phyloP scores from a whole-genome alignment of 23 tunicate genomes.

The Clavelina lepadiformis region DNA sequence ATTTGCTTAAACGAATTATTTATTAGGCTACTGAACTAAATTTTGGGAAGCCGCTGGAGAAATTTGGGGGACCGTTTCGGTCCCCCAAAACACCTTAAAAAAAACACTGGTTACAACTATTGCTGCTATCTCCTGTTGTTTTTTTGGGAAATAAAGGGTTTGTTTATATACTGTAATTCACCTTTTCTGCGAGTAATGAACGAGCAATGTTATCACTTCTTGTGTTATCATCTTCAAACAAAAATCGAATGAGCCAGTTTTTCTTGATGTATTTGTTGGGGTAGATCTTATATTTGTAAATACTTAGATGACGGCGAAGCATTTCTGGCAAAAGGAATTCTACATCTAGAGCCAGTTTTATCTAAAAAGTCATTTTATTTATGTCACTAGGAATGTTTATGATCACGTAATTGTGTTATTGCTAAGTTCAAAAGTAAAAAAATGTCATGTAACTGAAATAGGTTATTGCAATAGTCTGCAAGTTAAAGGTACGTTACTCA shows the following conservation, averaged over 20 bases:
- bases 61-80: too few relatives aligned
- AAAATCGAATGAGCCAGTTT: conserved; percentile 1
- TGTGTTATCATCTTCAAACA: neutral
- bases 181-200: conserved; percentile 1
- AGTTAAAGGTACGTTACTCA: too few relatives aligned
- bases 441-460: neutral
- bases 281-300: conserved; percentile 9
- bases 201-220: neutral
- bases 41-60: too few relatives aligned
- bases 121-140: too few relatives aligned
- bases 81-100: too few relatives aligned
- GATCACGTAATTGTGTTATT: neutral
- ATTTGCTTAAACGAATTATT: too few relatives aligned
- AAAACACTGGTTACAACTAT: too few relatives aligned
- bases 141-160: too few relatives aligned
- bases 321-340: conserved; percentile 41
- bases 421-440: neutral
- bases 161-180: too few relatives aligned
- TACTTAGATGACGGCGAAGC: conserved; percentile 5
- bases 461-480: too few relatives aligned
- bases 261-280: conserved; percentile 9
- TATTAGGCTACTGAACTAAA: too few relatives aligned
- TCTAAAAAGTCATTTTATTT: too few relatives aligned
- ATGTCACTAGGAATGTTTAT: neutral
- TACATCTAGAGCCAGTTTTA: conserved; percentile 40